Base-by-base conservation (phyloP, 2,888 invertebrate species). In the Drosophila anomalipes region DNA sequence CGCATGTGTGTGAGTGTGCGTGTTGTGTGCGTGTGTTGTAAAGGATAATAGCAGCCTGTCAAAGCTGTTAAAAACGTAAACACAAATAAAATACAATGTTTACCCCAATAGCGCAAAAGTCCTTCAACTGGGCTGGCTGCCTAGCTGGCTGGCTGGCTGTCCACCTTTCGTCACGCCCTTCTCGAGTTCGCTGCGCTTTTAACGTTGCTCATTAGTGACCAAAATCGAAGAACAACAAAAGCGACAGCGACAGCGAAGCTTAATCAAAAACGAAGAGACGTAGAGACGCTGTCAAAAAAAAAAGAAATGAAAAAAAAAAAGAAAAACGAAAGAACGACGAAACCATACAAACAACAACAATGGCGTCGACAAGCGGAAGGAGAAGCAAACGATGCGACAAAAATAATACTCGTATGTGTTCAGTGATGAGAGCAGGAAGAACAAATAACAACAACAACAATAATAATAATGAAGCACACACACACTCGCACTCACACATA, bases 31-130 rank as follows among this genome's bases (percentile, higher is more conserved):
- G 56, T 64, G 58, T 56, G 19, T 52, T 70, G 30, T 59, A 82
- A 82, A 79, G 81, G 81, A 82, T 82, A 82, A 82, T 78, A 68
- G 77, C 56, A 73, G 86, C 73, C 88, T 86, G 82, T 78, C 86
- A 77, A 76, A 79, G 77, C 88, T 90, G 86, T 90, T 90, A 86
- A 88, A 87, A 90, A 90, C 83, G 90, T 83, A 88, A 88, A 86
- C 86, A 88, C 77, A 85, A 89, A 84, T 80, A 86, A 87, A 87
- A 79, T 87, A 76, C 89, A 86, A 76, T 86, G 84, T 83, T 85
- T 86, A 79, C 79, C 69, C 58, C 58, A 51, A 30, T 47, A 35
- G 47, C 47, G 10, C 63, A 39, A 69, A 69, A 58, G 35, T 58
- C 62, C 70, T 68, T 41, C 41, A 59, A 44, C 56, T 44, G 19